Evolutionary conservation across 2,113 vertebrate genomes (phyloP).

Genomic region (Myrmecophaga tridactyla): DNA sequence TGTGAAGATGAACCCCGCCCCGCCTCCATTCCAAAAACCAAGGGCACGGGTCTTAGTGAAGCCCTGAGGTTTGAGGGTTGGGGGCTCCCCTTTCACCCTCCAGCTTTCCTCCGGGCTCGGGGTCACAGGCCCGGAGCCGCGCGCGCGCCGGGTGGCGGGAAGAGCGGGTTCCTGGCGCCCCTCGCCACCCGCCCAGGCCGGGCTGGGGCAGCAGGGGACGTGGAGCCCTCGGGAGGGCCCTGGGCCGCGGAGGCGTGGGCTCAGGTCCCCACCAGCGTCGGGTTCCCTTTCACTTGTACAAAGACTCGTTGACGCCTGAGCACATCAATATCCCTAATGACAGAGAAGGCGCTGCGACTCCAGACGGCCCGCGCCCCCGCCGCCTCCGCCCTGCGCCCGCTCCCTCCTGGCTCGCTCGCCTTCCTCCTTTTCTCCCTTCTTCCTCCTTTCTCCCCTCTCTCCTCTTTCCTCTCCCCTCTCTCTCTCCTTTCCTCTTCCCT

Average conservation of each 20-base stretch:
- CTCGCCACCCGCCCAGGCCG: rapidly evolving
- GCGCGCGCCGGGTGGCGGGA: background rate
- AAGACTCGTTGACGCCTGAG: constrained; percentile 97
- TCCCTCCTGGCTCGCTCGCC: background rate
- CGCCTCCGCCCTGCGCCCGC: background rate
- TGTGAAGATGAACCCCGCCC: too few species aligned
- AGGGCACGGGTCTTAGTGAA: background rate
- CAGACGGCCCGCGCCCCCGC: constrained; percentile 80
- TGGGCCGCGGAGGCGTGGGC: constrained; percentile 72
- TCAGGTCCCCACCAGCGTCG: constrained; percentile 94
- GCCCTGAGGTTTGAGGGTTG: too few species aligned
- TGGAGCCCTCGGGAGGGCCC: background rate
- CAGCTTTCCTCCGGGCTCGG: background rate
- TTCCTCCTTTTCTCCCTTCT: background rate
- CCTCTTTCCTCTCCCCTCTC: background rate
- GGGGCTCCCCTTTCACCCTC: background rate
- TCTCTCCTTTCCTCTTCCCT: background rate
- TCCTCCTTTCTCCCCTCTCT: background rate
- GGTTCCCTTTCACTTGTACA: constrained; percentile 96
- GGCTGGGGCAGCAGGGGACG: background rate
- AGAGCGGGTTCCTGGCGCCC: background rate
- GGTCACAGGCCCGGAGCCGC: background rate
- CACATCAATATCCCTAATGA: constrained; percentile 97
- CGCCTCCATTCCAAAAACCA: background rate
- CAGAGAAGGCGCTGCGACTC: constrained; percentile 90